Percentiles rank a stretch among this genome's conserved stretches.
Conservation (phyloP, 2,888 invertebrate species). For the Actias luna region DNA sequence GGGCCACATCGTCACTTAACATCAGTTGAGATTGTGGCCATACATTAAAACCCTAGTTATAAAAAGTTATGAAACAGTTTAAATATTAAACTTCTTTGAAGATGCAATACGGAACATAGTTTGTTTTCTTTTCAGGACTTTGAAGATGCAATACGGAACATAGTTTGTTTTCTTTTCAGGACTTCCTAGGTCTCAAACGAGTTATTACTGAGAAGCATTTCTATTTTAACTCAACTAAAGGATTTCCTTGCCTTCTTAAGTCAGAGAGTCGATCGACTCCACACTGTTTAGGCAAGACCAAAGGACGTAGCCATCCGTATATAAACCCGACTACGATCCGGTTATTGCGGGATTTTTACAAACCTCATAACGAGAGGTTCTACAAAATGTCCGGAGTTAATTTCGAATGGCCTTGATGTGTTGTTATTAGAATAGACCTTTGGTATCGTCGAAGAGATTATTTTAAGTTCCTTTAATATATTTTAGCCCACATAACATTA, state of each 20-base stretch:
- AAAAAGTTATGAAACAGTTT: too few relatives aligned
- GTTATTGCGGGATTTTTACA: slow-evolving; percentile 90
- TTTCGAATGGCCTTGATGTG: slow-evolving; percentile 89
- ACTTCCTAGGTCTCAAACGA: slow-evolving; percentile 91
- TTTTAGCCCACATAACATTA: not conserved
- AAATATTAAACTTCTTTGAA: too few relatives aligned
- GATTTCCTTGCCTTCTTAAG: slow-evolving; percentile 94
- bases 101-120: too few relatives aligned
- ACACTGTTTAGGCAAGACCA: slow-evolving; percentile 94
- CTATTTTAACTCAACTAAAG: slow-evolving; percentile 95
- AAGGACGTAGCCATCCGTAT: slow-evolving; percentile 93
- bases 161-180: slow-evolving; percentile 83
- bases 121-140: too few relatives aligned
- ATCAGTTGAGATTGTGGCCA: too few relatives aligned
- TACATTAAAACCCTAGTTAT: too few relatives aligned
- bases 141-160: too few relatives aligned
- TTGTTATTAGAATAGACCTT: slow-evolving; percentile 5
- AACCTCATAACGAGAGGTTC: slow-evolving; percentile 92
- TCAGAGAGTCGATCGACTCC: slow-evolving; percentile 89
- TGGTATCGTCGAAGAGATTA: not conserved
- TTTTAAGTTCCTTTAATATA: not conserved
- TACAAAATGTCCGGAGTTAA: slow-evolving; percentile 92
- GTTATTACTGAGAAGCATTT: slow-evolving; percentile 94
- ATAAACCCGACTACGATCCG: slow-evolving; percentile 88
- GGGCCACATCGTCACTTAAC: too few relatives aligned